Percentiles rank a stretch among this genome's conserved stretches.
Evolutionary conservation across 2,797 vertebrate species (phyloP).

Genomic region (Todus mexicanus): DNA sequence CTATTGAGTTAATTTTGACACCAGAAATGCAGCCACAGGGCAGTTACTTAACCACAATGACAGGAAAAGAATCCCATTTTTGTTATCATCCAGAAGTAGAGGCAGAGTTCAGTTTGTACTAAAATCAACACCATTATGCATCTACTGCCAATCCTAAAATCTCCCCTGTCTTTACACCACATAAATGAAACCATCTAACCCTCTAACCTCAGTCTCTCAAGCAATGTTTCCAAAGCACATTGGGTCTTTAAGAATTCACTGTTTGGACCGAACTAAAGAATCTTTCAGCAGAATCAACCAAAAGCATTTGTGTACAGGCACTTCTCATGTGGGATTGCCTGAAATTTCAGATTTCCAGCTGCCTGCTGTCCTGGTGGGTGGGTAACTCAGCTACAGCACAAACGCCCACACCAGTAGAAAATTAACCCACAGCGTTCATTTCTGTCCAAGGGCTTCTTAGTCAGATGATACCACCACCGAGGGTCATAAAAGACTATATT

Average conservation of each 20-base stretch:
- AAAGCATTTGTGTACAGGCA: background rate
- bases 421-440: background rate
- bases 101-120: background rate
- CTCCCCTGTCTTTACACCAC: background rate
- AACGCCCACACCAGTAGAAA: background rate
- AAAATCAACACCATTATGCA: background rate
- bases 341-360: background rate
- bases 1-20: constrained; percentile 18
- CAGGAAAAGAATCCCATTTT: background rate
- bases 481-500: background rate
- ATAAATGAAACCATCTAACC: background rate
- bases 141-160: background rate
- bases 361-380: background rate
- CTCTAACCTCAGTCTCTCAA: background rate
- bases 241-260: background rate
- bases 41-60: background rate
- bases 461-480: background rate
- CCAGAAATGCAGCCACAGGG: background rate
- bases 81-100: background rate
- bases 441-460: background rate
- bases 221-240: background rate
- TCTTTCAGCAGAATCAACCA: background rate
- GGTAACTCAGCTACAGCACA: background rate
- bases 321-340: background rate
- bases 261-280: background rate